Base-by-base conservation (phyloP, 2,113 vertebrate genomes). In the Helogale parvula region DNA sequence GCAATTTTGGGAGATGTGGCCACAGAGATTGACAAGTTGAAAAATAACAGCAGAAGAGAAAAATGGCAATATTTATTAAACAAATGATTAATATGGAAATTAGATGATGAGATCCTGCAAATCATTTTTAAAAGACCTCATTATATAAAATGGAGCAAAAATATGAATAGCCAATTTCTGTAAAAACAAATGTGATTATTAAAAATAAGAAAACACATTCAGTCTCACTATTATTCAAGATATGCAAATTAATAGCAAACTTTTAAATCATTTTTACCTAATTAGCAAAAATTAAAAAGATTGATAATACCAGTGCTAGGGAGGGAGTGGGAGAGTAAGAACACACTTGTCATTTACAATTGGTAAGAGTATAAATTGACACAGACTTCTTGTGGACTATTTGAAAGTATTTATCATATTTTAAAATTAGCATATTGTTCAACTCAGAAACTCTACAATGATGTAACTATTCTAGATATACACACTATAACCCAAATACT, bases 231-330 rank as follows among this genome's bases (percentile, higher is more conserved):
- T 2, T 74, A 93, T 3, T 16, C 23, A 96, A 85, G 80, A 71
- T 72, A 88, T 41, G 2, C 14, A 88, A 91, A 77, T 88, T 72
- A 90, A 90, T 96, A 57, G 3, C 45, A 95, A 87, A 97, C 77
- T 89, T 60, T 60, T 27, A 33, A n/a, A 66, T 71, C 0, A n/a
- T 54, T 94, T 97, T 89, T 86, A 41, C 27, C 17, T 47, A 74
- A 92, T 19, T 89, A 84, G 12, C 12, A 90, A 94, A 94, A 88
- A 29, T 13, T 41, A 3, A 19, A 14, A 45, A 80, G 7, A 82
- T 13, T 87, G 21, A 79, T 54, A 54, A 31, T 86, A 31, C 63
- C 23, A 76, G 16, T 94, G 23, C 45, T 92, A 60, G 27, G 19
- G 57, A 80, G 3, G 2, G 23, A 5, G 4, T 71, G 33, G 9